Conservation (phyloP, 1,140 invertebrate species). For the Drusus annulatus region DNA sequence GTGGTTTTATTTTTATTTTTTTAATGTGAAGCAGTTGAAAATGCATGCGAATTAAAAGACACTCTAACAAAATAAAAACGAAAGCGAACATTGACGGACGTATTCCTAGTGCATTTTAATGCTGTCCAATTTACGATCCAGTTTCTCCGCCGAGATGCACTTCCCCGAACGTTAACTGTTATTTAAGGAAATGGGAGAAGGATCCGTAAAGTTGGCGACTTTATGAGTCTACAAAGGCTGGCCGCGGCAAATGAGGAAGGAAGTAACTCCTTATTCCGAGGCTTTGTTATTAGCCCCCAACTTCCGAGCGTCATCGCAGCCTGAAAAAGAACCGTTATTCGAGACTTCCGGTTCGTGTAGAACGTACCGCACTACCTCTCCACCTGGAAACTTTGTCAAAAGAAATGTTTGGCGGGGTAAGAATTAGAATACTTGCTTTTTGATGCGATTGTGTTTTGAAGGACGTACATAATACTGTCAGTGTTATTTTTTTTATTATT, state of each 20-base stretch:
- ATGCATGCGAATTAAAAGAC: no score
- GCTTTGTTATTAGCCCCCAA: slow-evolving; percentile 28
- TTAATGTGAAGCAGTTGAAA: no score
- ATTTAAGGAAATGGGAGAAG: slow-evolving; percentile 20
- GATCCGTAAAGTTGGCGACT: slow-evolving; percentile 20
- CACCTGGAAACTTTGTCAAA: no score
- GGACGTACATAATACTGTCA: no score
- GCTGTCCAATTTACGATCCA: not conserved
- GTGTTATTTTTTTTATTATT: no score
- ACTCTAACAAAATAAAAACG: no score
- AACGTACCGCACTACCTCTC: not conserved
- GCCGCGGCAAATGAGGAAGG: slow-evolving; percentile 17
- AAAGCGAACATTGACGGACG: no score
- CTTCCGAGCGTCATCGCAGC: slow-evolving; percentile 5
- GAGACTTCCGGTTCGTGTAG: not conserved
- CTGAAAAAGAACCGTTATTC: slow-evolving; percentile 11
- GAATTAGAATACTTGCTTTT: no score
- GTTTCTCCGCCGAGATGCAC: not conserved
- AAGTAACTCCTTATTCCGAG: slow-evolving; percentile 26
- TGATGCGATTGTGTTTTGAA: no score
- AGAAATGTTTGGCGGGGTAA: no score
- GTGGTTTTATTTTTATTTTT: no score
- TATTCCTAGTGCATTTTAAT: no score
- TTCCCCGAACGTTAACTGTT: slow-evolving; percentile 9
- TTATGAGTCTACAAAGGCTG: slow-evolving; percentile 21